Conservation (phyloP, 2,888 invertebrate species). For the Neria commutata region DNA sequence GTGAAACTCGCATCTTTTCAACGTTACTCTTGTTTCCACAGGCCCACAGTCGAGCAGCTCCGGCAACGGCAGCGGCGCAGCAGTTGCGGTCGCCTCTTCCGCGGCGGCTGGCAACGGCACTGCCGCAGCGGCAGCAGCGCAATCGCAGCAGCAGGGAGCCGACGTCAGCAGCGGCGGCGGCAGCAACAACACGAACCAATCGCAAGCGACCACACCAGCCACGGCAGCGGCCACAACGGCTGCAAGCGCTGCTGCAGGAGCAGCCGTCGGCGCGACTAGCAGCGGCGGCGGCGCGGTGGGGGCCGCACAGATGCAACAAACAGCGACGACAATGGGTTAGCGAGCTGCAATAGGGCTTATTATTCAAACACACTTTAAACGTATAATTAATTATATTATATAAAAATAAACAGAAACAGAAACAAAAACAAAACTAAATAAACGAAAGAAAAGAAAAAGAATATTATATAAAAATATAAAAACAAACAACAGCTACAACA, state of each 20-base stretch:
- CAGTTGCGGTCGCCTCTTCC: slow-evolving; percentile 30
- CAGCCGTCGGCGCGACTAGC: slow-evolving; percentile 14
- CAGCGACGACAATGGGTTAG: slow-evolving; percentile 59
- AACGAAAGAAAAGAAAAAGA: neutral
- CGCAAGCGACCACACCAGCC: slow-evolving; percentile 16
- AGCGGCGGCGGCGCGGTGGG: slow-evolving; percentile 30
- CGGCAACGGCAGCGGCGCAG: slow-evolving; percentile 31
- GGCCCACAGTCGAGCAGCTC: slow-evolving; percentile 41
- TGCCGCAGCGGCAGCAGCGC: slow-evolving; percentile 36
- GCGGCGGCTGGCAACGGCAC: slow-evolving; percentile 30
- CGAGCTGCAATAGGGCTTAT: slow-evolving; percentile 37
- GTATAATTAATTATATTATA: slow-evolving; percentile 2
- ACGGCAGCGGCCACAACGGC: slow-evolving; percentile 9
- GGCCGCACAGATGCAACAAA: slow-evolving; percentile 43
- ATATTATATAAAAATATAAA: neutral
- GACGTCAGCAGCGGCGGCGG: slow-evolving; percentile 36
- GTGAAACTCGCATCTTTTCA: no score
- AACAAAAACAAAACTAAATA: slow-evolving; percentile 15
- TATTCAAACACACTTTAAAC: neutral
- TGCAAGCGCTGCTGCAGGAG: slow-evolving; percentile 3
- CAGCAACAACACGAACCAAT: slow-evolving; percentile 26
- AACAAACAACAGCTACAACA: slow-evolving; percentile 3
- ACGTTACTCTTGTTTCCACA: no score
- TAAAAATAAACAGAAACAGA: neutral
- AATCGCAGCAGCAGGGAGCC: slow-evolving; percentile 39